Percentiles rank a stretch among this genome's conserved stretches.
These are phyloP conservation scores for Haplochromis burtoni DNA, from an alignment of 2,113 vertebrate genomes.

Conservation along the genomic window DNA sequence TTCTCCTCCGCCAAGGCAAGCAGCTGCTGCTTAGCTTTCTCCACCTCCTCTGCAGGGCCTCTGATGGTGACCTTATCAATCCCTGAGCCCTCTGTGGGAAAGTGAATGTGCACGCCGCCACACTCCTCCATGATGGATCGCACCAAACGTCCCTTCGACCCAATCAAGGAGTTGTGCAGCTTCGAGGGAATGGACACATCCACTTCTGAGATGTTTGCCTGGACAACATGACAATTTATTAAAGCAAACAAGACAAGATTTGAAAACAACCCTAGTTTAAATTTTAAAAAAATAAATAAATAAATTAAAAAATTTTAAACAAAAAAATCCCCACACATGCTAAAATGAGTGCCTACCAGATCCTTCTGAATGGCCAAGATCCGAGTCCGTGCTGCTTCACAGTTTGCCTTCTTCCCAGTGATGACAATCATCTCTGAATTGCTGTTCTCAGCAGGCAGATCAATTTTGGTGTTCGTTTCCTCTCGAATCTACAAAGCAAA, in stretches of 20 bases:
- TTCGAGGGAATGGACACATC: constrained; percentile 96
- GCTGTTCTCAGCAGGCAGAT: constrained; percentile 97
- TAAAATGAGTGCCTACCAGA: constrained; percentile 69
- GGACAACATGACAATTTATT: not conserved
- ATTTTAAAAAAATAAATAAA: not conserved
- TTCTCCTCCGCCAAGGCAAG: constrained; percentile 97
- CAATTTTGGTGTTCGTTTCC: constrained; percentile 97
- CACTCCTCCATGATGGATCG: constrained; percentile 99
- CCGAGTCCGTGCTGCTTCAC: constrained; percentile 85
- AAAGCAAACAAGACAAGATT: not conserved
- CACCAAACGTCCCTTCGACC: constrained; percentile 94
- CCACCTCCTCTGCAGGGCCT: constrained; percentile 91
- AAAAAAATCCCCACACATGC: not conserved
- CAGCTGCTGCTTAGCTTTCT: constrained; percentile 92
- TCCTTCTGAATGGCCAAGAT: constrained; percentile 97
- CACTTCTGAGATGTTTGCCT: constrained; percentile 94
- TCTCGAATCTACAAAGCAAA: constrained; percentile 84
- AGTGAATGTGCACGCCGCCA: constrained; percentile 97
- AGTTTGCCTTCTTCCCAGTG: constrained; percentile 95
- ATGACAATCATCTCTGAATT: constrained; percentile 98
- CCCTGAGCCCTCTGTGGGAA: constrained; percentile 93
- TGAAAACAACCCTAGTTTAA: not conserved
- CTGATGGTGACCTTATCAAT: constrained; percentile 94
- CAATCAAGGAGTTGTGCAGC: constrained; percentile 95
- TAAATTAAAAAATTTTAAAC: too few species aligned